Conservation (phyloP, 2,888 invertebrate genomes). For the Dasypogon diadema region DNA sequence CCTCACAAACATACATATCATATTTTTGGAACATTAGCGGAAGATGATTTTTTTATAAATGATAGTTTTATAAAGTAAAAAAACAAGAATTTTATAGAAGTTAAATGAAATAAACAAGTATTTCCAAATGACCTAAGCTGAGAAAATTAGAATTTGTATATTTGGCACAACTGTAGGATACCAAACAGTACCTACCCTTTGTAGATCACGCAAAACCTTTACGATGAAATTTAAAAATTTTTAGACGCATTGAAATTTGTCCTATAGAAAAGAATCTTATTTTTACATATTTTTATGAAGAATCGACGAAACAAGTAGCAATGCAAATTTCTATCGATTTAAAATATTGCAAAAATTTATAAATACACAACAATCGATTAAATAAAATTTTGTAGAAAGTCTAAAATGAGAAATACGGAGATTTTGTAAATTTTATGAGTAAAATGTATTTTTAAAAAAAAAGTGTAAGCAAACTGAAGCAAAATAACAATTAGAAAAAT, state of each 20-base stretch:
- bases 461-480: background rate
- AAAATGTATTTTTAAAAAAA: background rate
- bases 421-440: conserved; percentile 17
- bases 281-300: conserved; percentile 36
- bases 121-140: conserved; percentile 56
- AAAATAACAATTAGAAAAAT: conserved; percentile 7
- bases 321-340: conserved; percentile 21
- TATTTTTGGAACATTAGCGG: conserved; percentile 38
- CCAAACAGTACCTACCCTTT: conserved; percentile 9
- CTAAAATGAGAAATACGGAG: background rate
- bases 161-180: conserved; percentile 45
- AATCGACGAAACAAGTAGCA: background rate
- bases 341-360: background rate
- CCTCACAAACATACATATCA: conserved; percentile 28
- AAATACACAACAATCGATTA: background rate
- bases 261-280: conserved; percentile 32
- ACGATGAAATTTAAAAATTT: too few relatives aligned
- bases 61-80: conserved; percentile 29
- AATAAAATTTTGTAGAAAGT: conserved; percentile 7
- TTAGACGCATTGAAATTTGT: conserved; percentile 9
- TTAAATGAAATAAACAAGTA: conserved; percentile 52
- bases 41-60: conserved; percentile 24
- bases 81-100: conserved; percentile 49
- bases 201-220: conserved; percentile 6
- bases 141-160: conserved; percentile 15